Base-by-base conservation (phyloP, 1,140 invertebrate genomes). In the Cydia amplana region DNA sequence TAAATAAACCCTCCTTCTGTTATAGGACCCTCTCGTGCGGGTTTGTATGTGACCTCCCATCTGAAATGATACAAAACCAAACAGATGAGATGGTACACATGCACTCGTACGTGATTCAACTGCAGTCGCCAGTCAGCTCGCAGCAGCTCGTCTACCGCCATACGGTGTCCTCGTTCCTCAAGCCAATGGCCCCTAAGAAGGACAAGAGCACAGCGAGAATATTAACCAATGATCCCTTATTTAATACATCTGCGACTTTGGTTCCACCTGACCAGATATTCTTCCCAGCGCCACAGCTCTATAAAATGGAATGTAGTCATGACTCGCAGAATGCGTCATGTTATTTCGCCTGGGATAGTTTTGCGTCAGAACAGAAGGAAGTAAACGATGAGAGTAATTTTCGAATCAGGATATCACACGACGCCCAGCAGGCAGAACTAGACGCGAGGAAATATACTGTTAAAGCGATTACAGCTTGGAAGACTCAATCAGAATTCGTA, bases 151-250 rank as follows among this genome's bases (percentile, higher is more conserved):
- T 91, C 25, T 91, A 90, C 74, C 84, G 87, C 7, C 89, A 93
- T 65, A 87, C 87, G 0, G 81, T 91, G 65, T 82, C 88, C 5
- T 79, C 84, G 18, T 76, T 79, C 14, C 88, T 78, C 78, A 87
- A 74, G 84, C 91, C 80, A 83, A 90, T 67, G 94, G 93, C 80
- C 20, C 85, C 86, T n/a, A 80, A 84, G 75, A 92, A 93, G 70
- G 93, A 95, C 65, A 88, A 94, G n/a, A 93, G 90, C 73, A 94
- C 94, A 65, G 86, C 93, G 18, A 87, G 94, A 76, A 92, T 93
- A 36, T 82, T 96, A 75, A 93, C 85, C 20, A 95, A 95, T 78
- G 94, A 95, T 78, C 93, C 93, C 6, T 90, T 93, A 74, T 96
- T 94, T 76, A 93, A 93, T 65, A 94, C 94, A 0, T 93, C 94